These are phyloP conservation scores for Onychorhynchus coronatus DNA, from an alignment of 2,113 vertebrate species.

Conservation along the genomic window DNA sequence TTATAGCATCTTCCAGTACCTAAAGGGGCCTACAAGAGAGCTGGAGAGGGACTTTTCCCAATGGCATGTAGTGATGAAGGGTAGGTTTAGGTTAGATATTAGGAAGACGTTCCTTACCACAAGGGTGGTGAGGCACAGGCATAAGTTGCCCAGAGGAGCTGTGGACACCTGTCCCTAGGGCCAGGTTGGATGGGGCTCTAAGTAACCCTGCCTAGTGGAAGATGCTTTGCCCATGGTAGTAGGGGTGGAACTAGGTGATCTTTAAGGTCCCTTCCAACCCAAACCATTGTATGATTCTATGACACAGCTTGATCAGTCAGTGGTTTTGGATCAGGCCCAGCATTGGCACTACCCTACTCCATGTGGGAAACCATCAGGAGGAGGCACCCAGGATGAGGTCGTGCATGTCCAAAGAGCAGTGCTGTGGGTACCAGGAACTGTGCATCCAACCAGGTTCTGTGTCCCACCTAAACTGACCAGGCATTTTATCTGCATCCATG, in stretches of 20 bases:
- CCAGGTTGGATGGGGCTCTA: no score
- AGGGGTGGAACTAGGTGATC: background rate
- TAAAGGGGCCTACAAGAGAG: background rate
- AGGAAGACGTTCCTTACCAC: background rate
- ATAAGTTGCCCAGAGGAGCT: background rate
- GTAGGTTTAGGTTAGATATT: background rate
- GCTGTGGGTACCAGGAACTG: background rate
- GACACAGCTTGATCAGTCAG: background rate
- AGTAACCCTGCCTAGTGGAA: background rate
- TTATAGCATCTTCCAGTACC: background rate
- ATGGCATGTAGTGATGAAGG: background rate
- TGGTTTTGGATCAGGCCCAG: background rate
- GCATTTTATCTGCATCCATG: background rate
- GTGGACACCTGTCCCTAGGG: no score
- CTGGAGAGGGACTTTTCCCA: background rate
- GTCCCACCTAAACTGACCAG: background rate
- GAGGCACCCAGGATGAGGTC: background rate
- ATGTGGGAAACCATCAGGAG: background rate
- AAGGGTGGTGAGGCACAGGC: no score
- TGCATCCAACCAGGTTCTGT: background rate
- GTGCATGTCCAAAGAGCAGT: no score
- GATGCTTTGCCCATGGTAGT: background rate
- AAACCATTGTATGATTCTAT: background rate
- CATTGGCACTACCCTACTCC: background rate
- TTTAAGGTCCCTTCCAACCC: background rate